Conservation (phyloP, 2,888 invertebrate species). For the Philonicus albiceps region DNA sequence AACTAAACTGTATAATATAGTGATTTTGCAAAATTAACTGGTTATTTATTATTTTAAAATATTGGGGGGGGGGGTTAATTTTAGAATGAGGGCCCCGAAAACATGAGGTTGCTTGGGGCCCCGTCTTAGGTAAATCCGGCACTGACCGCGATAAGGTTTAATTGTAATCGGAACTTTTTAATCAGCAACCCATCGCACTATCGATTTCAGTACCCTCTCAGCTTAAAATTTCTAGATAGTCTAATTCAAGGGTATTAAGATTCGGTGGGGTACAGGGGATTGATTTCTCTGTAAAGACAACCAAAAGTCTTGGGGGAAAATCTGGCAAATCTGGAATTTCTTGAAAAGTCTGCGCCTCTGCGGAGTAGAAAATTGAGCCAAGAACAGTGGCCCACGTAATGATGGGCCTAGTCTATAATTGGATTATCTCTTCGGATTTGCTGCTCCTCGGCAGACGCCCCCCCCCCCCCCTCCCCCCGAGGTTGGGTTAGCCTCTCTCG, state of each 20-base stretch:
- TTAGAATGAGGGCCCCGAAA: too few relatives aligned
- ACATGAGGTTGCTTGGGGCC: too few relatives aligned
- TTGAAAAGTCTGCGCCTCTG: background rate
- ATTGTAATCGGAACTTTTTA: slow-evolving; percentile 28
- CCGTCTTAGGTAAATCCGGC: too few relatives aligned
- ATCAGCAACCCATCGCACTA: slow-evolving; percentile 6
- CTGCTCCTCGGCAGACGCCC: background rate
- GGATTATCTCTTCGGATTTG: slow-evolving; percentile 21
- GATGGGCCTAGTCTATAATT: slow-evolving; percentile 14
- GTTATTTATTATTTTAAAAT: too few relatives aligned
- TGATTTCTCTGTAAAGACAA: background rate
- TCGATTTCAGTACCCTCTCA: background rate
- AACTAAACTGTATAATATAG: too few relatives aligned
- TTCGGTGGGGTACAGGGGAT: background rate
- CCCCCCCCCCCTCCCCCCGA: background rate
- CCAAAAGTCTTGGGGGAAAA: background rate
- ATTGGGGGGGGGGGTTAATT: too few relatives aligned
- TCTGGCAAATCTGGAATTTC: background rate
- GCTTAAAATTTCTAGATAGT: background rate
- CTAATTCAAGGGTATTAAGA: background rate
- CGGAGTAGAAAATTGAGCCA: background rate
- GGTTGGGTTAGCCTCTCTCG: background rate
- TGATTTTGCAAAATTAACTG: too few relatives aligned
- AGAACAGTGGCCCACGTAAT: background rate
- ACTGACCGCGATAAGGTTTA: slow-evolving; percentile 6